phyloP scores from a whole-genome alignment of 2,888 invertebrate species.

The Polymixis lichenea region DNA sequence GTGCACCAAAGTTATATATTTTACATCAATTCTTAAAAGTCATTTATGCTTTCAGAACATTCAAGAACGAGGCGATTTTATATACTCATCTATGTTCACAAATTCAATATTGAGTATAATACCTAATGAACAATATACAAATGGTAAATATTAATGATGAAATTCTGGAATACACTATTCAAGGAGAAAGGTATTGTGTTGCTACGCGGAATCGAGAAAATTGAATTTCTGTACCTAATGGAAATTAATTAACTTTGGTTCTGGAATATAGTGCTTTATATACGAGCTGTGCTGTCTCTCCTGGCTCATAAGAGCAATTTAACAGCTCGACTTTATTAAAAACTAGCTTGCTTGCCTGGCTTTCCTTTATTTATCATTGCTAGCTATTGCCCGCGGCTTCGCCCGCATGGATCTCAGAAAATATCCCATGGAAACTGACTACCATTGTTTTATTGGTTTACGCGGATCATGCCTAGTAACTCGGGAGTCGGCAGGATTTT shows the following conservation, averaged over 20 bases:
- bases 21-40: too few species aligned
- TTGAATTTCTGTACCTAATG: constrained; percentile 24
- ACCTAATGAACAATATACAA: constrained; percentile 11
- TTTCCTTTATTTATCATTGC: background rate
- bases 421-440: too few species aligned
- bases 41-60: constrained; percentile 3
- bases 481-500: too few species aligned
- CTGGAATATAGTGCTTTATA: constrained; percentile 9
- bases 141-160: constrained; percentile 38
- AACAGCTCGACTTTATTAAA: background rate
- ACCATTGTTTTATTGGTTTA: too few species aligned
- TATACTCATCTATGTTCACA: background rate
- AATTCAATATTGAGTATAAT: constrained; percentile 16
- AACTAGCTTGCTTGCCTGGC: too few species aligned
- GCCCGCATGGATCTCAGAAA: too few species aligned
- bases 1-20: too few species aligned
- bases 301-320: background rate
- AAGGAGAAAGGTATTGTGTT: constrained; percentile 25
- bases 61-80: constrained; percentile 1
- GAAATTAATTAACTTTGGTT: constrained; percentile 45
- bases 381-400: too few species aligned
- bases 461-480: too few species aligned
- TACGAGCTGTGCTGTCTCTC: background rate
- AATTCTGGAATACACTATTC: constrained; percentile 28
- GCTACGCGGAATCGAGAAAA: constrained; percentile 35